Evolutionary conservation across 2,888 invertebrate genomes (phyloP).

Genomic region (Lasioglossum zephyrum): DNA sequence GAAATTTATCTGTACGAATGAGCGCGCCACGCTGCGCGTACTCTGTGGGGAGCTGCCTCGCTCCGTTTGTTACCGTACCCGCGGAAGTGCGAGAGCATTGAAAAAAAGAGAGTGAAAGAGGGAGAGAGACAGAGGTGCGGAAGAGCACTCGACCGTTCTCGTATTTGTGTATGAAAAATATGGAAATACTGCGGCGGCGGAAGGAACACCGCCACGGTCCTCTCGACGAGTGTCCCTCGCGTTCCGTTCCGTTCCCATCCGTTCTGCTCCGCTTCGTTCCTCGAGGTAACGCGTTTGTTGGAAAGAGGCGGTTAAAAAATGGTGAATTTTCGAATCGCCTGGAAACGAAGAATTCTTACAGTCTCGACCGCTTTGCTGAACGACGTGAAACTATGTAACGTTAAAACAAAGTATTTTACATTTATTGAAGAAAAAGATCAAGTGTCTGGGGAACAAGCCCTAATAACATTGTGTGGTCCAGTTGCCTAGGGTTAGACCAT

Average conservation of each 20-base stretch:
- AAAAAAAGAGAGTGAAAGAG: slow-evolving; percentile 3
- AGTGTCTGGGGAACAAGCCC: too few relatives aligned
- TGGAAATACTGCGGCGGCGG: slow-evolving; percentile 2
- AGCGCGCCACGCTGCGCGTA: slow-evolving; percentile 45
- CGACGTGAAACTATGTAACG: too few relatives aligned
- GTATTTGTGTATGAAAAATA: slow-evolving; percentile 14
- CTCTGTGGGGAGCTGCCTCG: slow-evolving; percentile 48
- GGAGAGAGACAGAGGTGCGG: neutral
- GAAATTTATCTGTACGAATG: slow-evolving; percentile 68
- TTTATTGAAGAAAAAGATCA: neutral
- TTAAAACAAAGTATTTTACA: neutral
- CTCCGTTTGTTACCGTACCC: slow-evolving; percentile 39
- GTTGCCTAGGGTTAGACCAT: neutral
- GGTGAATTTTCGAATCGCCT: neutral
- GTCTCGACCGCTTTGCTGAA: too few relatives aligned
- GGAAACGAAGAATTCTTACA: neutral
- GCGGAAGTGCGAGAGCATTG: slow-evolving; percentile 24
- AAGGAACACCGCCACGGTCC: neutral
- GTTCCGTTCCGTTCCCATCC: neutral
- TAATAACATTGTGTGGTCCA: neutral
- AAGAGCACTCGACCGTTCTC: slow-evolving; percentile 9
- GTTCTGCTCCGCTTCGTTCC: neutral
- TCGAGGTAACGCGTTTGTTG: neutral
- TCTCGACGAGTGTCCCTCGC: neutral
- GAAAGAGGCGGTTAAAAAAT: neutral